Evolutionary conservation across 2,113 vertebrate genomes (phyloP).

Genomic region (Cyanoramphus novaezelandiae): DNA sequence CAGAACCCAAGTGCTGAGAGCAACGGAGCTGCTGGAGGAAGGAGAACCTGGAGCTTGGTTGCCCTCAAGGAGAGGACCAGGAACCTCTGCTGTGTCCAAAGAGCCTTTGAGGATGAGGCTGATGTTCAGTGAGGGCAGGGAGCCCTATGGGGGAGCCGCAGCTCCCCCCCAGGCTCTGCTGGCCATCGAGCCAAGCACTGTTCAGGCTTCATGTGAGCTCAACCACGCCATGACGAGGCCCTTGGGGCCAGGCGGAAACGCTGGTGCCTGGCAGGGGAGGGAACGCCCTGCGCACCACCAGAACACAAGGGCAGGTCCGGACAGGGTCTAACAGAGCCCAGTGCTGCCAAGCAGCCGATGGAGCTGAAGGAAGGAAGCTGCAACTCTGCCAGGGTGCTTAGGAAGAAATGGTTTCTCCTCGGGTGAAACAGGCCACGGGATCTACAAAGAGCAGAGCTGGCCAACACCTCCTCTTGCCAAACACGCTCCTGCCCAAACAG

Average conservation of each 20-base stretch:
- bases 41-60: neutral
- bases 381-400: neutral
- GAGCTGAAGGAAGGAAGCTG: neutral
- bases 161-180: neutral
- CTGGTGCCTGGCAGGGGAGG: neutral
- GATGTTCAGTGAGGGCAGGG: rapidly evolving
- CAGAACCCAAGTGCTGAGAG: neutral
- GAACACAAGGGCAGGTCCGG: neutral
- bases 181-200: rapidly evolving
- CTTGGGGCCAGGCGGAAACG: neutral
- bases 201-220: rapidly evolving
- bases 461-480: neutral
- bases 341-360: neutral
- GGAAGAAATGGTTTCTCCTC: neutral
- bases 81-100: neutral
- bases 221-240: neutral
- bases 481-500: neutral
- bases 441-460: neutral
- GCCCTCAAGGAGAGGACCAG: neutral
- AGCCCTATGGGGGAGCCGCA: neutral
- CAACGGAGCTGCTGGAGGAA: neutral
- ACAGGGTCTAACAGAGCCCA: neutral
- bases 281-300: neutral
- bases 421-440: neutral
- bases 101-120: neutral